Evolutionary conservation across 1,140 invertebrate genomes (phyloP), one percentile per base, ranked within the genome.

Genomic region (Cotesia vestalis): DNA sequence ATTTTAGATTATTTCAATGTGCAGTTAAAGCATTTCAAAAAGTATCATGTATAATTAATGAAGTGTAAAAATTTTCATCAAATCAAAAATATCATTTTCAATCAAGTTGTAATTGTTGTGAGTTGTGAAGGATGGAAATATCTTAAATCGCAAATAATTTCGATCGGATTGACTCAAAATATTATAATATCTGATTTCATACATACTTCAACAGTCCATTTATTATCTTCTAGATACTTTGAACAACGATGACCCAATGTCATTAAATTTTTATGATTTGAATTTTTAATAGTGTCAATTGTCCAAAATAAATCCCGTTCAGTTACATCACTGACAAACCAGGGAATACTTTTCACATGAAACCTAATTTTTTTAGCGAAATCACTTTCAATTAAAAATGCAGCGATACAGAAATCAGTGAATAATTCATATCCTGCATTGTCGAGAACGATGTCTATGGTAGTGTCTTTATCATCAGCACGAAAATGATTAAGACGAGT

Each of bases 261-360:
- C 74, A 81, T 71, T 40, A 89, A 69, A 59, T 79, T 62, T 52
- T 80, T 69, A 73, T 86, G 75, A 2, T 78, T 4, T 36, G 87
- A 84, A 17, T 82, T 78, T 20, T 73, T 75, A 74, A 91, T 82
- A 46, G 83, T 80, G 9, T 89, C 72, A 12, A 93, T 73, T 0
- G 90, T 89, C 91, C 92, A 96, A 75, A 90, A 75, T 63, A 98
- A 92, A 88, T 99, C 98, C 4, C 85, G 78, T 17, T 76, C 76
- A 5, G 91, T 95, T 1, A 93, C 93, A 85, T 99, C 98, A 8
- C 97, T 99, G 1, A 99, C 91, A 84, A 95, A 99, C 98, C 98
- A 99, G 0, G 98, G 97, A 75, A 96, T 92, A 8, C 89, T 87
- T 89, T 99, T 99, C 0, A 93, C 91, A 83, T 98, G 92, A 77